Evolutionary conservation across 2,113 vertebrate genomes (phyloP).

Genomic region (Ciconia maguari): DNA sequence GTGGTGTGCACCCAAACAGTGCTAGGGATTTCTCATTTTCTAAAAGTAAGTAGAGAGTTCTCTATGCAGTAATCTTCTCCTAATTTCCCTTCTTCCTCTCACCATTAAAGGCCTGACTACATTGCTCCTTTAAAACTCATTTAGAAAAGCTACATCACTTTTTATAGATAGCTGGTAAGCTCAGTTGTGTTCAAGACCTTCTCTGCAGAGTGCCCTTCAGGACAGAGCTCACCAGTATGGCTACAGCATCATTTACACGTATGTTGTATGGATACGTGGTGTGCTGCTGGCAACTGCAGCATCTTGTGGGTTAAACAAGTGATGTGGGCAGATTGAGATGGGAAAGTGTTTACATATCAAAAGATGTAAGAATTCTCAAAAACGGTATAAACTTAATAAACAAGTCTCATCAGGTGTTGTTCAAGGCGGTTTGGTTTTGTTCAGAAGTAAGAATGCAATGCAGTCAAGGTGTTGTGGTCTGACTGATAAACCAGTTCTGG

Average conservation of each 20-base stretch:
- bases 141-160: not conserved
- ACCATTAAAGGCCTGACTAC: not conserved
- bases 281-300: not conserved
- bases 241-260: not conserved
- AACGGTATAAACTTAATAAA: not conserved
- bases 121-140: not conserved
- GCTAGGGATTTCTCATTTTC: not conserved
- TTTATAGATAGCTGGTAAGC: not conserved
- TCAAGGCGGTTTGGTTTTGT: not conserved
- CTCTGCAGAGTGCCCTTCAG: not conserved
- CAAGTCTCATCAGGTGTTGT: not conserved
- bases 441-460: not conserved
- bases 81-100: not conserved
- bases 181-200: not conserved
- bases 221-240: not conserved
- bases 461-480: not conserved
- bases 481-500: constrained; percentile 3
- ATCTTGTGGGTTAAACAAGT: not conserved
- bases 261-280: not conserved
- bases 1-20: not conserved
- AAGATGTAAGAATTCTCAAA: constrained; percentile 10
- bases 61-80: not conserved
- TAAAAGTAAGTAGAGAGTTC: not conserved
- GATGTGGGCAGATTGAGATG: not conserved
- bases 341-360: not conserved